Base-by-base conservation (phyloP, 2,113 vertebrate genomes). In the Clarias gariepinus region DNA sequence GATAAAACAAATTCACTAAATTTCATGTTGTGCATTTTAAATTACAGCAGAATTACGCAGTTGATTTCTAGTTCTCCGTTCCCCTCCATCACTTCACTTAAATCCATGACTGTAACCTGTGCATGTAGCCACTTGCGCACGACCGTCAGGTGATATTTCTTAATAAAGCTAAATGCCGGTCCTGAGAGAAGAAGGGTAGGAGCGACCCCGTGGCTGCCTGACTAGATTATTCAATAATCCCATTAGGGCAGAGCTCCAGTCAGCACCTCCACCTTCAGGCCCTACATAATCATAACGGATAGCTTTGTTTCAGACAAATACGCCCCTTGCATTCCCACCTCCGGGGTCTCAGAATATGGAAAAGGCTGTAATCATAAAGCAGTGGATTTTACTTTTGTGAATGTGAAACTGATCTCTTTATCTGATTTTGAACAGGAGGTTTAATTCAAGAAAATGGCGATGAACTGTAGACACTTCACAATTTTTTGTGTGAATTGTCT, bases 201-300 rank as follows among this genome's bases (percentile, higher is more conserved):
- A 86, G 36, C 28, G 88, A 87, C 85, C 88, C 78, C 36, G 2
- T 28, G 82, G 78, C 78, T 85, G 85, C 85, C 85, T 82, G 85
- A 87, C 85, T 86, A 74, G 76, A 89, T 89, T 89, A 86, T 53
- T 66, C 41, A 57, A 33, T 89, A 89, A 89, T 87, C 80, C 82
- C 82, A 87, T 89, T 86, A 89, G 76, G 66, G 76, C 74, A 73
- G 79, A 4, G 74, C 88, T 81, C 28, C 85, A 89, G 85, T 87
- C 85, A 80, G 25, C 85, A 83, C 33, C 47, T 73, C 76, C 88
- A 76, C 85, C 88, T 87, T 55, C 76, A 81, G 82, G 85, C 66
- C 58, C 64, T 68, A 76, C 30, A 83, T 86, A 81, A 89, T 84
- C 85, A 89, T 83, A 87, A 89, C 81, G 76, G 85, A 89, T 87